These are phyloP conservation scores for Tragopan temminckii DNA, from an alignment of 2,797 vertebrate genomes.

Conservation along the genomic window DNA sequence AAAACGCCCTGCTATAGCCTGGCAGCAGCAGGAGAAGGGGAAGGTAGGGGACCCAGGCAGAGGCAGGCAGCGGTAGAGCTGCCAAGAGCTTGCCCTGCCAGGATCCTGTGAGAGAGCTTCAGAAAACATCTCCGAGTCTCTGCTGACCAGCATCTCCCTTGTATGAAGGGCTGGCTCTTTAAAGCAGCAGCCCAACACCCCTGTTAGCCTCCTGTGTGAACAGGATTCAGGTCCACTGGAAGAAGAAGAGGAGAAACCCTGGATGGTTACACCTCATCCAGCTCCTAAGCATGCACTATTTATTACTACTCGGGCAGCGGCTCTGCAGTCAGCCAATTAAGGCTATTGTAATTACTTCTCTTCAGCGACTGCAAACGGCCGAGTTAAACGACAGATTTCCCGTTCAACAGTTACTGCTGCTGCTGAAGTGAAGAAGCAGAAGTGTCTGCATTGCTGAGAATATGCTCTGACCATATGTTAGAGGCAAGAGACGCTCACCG, in stretches of 20 bases:
- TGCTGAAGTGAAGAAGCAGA: constrained; percentile 23
- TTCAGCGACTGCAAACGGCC: neutral
- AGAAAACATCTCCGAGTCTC: neutral
- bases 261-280: neutral
- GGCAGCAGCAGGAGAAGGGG: neutral
- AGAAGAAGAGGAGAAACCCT: neutral
- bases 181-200: neutral
- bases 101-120: constrained; percentile 1
- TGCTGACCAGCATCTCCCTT: neutral
- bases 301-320: constrained; percentile 26
- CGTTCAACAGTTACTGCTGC: neutral
- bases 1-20: neutral
- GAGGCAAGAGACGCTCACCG: neutral
- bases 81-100: constrained; percentile 26
- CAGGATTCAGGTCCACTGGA: neutral
- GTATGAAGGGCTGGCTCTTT: neutral
- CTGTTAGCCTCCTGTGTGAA: neutral
- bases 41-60: constrained; percentile 30
- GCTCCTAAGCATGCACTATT: neutral
- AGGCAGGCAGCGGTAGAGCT: neutral
- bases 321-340: constrained; percentile 34
- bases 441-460: neutral
- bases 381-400: constrained; percentile 11
- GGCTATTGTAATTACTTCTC: constrained; percentile 34
- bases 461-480: neutral